These are phyloP conservation scores for Hydrozoanthus gracilis DNA, from an alignment of 92 coral and sea anemone genomes.

Conservation along the genomic window DNA sequence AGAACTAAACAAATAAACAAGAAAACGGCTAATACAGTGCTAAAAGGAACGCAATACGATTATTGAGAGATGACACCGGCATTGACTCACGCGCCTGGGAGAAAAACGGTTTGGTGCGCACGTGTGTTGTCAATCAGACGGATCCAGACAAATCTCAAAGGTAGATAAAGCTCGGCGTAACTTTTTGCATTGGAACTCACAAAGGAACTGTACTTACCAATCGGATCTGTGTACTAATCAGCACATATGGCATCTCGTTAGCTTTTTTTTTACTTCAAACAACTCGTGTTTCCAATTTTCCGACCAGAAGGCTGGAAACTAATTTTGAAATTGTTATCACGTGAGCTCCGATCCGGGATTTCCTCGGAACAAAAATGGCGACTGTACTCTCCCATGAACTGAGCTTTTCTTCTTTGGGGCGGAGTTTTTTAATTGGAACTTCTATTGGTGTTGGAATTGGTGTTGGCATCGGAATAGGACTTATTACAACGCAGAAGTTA, in stretches of 20 bases:
- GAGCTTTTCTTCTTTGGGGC: conserved; percentile 61
- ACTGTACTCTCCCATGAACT: conserved; percentile 43
- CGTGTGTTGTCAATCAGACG: no score
- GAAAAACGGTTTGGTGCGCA: no score
- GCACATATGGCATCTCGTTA: not conserved
- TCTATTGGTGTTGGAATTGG: conserved; percentile 88
- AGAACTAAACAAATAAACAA: no score
- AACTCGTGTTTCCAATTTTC: not conserved
- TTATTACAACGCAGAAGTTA: conserved; percentile 60
- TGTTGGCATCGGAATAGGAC: conserved; percentile 78
- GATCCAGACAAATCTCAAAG: no score
- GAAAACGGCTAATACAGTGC: no score
- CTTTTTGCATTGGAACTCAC: no score
- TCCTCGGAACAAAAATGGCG: conserved; percentile 73
- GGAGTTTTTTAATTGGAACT: conserved; percentile 68
- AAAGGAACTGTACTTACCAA: not conserved
- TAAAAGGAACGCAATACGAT: no score
- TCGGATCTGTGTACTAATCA: conserved; percentile 14
- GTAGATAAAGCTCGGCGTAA: no score
- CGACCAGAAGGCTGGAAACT: not conserved
- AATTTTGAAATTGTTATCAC: no score
- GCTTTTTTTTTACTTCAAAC: no score
- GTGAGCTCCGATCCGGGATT: not conserved
- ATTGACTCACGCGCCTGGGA: no score
- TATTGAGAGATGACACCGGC: no score